Base-by-base conservation (phyloP, 2,113 vertebrate species). In the Passer domesticus region DNA sequence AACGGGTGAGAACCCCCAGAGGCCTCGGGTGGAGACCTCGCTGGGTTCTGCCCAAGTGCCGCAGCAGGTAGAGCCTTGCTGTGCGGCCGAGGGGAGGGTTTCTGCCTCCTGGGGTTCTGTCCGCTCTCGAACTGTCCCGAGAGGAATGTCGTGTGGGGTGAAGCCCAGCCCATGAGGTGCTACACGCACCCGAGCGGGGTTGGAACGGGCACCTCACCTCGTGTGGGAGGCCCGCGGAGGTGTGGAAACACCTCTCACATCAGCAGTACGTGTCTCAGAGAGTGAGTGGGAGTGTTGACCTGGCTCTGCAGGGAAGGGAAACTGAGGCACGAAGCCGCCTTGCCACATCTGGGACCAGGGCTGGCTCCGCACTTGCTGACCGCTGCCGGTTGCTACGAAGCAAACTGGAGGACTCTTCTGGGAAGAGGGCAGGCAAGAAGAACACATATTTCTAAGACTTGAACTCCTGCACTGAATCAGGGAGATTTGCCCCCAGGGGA, bases 111-210 rank as follows among this genome's bases (percentile, higher is more conserved):
- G 16, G 33, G 6, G 43, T 67, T 47, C 72, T 83, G 66, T 5
- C 15, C 0, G 1, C 37, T 78, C 46, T 31, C 24, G 15, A 6
- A 7, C 10, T 27, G 30, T 33, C 31, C 72, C 10, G 6, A 35
- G 31, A 56, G 53, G 47, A 62, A 53, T 15, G 7, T 5, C 31
- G n/a, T 21, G 30, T 30, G 17, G 27, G 11, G 5, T 9, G 37
- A 24, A n/a, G 8, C 6, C 22, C 74, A 37, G 20, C 10, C n/a
- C 4, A 0, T 24, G 4, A 5, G 68, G 22, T n/a, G 43, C 41
- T 47, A 30, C 75, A 3, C 1, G 6, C 49, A 15, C 17, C 33
- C 8, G 0, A 24, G 58, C 1, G 1, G 46, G 37, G 3, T 1
- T 3, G 37, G 55, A 37, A 52, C 0, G 4, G 63, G 49, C 35